Evolutionary conservation across 2,113 vertebrate species (phyloP).

Genomic region (Neogobius melanostomus): DNA sequence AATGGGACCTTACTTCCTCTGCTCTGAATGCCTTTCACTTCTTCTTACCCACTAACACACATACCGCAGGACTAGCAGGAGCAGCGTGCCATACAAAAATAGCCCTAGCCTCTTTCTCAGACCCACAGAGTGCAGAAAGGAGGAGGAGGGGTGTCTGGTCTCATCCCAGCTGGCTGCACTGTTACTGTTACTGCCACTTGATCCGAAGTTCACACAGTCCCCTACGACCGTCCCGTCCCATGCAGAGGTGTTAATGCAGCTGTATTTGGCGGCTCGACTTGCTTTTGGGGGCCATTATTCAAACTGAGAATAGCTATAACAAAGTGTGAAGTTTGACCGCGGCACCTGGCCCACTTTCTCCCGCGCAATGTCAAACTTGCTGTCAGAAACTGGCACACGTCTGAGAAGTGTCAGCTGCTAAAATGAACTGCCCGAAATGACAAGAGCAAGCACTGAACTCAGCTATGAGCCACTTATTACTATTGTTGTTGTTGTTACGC

Average conservation of each 20-base stretch:
- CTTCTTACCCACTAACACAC: conserved; percentile 69
- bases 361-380: conserved; percentile 22
- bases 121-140: conserved; percentile 41
- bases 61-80: conserved; percentile 52
- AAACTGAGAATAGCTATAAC: conserved; percentile 10
- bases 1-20: not conserved
- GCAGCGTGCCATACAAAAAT: conserved; percentile 59
- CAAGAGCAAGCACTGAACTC: too few relatives aligned
- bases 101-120: conserved; percentile 47
- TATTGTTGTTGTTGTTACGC: too few relatives aligned
- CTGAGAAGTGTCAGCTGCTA: conserved; percentile 13
- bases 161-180: conserved; percentile 29
- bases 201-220: conserved; percentile 58
- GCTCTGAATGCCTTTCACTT: conserved; percentile 56
- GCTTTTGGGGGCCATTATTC: conserved; percentile 23
- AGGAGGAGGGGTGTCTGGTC: conserved; percentile 19
- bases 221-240: conserved; percentile 9
- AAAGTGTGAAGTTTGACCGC: conserved; percentile 30
- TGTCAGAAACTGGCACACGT: conserved; percentile 44
- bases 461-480: too few relatives aligned
- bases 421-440: not conserved
- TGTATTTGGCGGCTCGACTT: conserved; percentile 54
- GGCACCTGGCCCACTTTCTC: conserved; percentile 56
- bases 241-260: conserved; percentile 66
- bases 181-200: conserved; percentile 56